phyloP scores from a whole-genome alignment of 2,113 vertebrate species.

The Pseudopodoces humilis region DNA sequence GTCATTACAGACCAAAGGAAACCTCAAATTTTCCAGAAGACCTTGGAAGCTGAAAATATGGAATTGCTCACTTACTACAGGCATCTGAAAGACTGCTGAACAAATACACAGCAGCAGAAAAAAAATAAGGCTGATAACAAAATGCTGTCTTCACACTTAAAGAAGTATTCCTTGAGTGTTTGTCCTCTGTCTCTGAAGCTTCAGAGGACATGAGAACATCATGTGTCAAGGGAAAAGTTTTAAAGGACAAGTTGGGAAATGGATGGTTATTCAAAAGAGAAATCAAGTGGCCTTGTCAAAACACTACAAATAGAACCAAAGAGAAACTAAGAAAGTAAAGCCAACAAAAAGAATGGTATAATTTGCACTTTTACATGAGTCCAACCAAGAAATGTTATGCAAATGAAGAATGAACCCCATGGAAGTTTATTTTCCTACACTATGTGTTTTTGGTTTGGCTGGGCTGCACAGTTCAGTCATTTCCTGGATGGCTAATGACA shows the following conservation, averaged over 20 bases:
- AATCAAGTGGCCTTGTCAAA: conserved; percentile 15
- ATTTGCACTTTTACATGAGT: neutral
- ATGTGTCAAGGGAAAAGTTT: neutral
- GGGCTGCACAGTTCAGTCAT: neutral
- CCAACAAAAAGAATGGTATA: neutral
- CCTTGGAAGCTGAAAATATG: neutral
- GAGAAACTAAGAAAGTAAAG: conserved; percentile 7
- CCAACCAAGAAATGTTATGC: neutral
- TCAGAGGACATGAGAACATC: neutral
- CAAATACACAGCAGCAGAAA: neutral
- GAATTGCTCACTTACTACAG: neutral
- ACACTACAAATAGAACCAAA: conserved; percentile 15
- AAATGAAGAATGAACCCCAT: neutral
- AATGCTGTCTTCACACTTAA: neutral
- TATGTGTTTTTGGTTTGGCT: neutral
- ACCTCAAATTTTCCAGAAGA: neutral
- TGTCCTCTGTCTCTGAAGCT: neutral
- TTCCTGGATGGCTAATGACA: conserved; percentile 8
- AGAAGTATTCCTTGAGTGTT: neutral
- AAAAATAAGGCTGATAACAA: neutral
- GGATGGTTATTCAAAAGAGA: neutral
- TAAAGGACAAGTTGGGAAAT: neutral
- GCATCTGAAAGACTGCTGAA: neutral
- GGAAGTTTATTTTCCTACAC: conserved; percentile 30
- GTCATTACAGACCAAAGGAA: neutral